Conservation (phyloP, 2,797 vertebrate genomes). For the Bucorvus abyssinicus region DNA sequence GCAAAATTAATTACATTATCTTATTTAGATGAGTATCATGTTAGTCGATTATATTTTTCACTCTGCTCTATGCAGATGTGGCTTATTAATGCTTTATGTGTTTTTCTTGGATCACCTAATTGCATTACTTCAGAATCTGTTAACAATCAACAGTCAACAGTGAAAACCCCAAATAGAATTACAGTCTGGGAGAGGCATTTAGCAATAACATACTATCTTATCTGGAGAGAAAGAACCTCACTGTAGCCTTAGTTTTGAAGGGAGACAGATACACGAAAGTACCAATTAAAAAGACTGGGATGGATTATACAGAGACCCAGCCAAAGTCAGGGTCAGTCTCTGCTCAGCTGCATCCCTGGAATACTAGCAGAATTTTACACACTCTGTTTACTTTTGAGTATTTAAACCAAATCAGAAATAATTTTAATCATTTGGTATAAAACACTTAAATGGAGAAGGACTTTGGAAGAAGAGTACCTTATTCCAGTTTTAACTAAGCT, state of each 20-base stretch:
- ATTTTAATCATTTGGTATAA: background rate
- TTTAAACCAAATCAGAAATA: background rate
- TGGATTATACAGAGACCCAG: slow-evolving; percentile 6
- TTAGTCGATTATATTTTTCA: slow-evolving; percentile 69
- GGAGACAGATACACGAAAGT: slow-evolving; percentile 42
- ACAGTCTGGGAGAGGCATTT: slow-evolving; percentile 68
- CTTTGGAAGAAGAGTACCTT: background rate
- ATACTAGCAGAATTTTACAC: background rate
- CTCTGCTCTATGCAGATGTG: slow-evolving; percentile 71
- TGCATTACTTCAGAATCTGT: slow-evolving; percentile 78
- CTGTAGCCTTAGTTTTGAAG: slow-evolving; percentile 44
- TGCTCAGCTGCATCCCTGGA: background rate
- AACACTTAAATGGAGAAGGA: background rate
- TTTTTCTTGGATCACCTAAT: slow-evolving; percentile 73
- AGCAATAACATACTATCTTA: slow-evolving; percentile 69
- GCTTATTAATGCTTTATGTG: slow-evolving; percentile 72
- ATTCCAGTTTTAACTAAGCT: background rate
- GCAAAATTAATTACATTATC: slow-evolving; percentile 72
- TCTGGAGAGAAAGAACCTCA: slow-evolving; percentile 59
- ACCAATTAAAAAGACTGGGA: slow-evolving; percentile 22
- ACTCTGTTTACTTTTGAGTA: background rate
- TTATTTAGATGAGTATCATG: slow-evolving; percentile 67
- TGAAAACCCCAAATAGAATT: slow-evolving; percentile 74
- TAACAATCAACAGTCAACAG: slow-evolving; percentile 80
- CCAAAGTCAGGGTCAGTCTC: background rate